These are phyloP conservation scores for Clarias laeviceps DNA, from an alignment of 2,797 vertebrate genomes.

Conservation along the genomic window DNA sequence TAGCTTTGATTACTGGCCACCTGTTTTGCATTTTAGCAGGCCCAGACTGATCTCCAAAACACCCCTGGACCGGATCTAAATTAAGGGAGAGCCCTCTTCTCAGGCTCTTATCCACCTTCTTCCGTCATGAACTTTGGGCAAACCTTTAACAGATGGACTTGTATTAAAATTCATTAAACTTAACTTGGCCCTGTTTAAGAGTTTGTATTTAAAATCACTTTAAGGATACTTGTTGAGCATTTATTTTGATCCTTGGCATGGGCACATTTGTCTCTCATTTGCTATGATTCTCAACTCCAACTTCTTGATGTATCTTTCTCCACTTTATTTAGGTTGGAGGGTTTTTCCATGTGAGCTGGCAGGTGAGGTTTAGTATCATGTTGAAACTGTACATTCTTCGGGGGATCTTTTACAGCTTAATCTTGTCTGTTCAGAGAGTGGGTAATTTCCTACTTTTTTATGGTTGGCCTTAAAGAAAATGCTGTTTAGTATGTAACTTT, in stretches of 20 bases:
- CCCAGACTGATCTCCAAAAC: constrained; percentile 51
- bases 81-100: constrained; percentile 49
- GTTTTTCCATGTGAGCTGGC: constrained; percentile 24
- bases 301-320: neutral
- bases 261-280: constrained; percentile 27
- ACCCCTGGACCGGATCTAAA: constrained; percentile 51
- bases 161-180: constrained; percentile 19
- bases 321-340: constrained; percentile 1
- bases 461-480: constrained; percentile 8
- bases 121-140: constrained; percentile 56
- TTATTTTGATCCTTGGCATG: neutral
- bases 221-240: constrained; percentile 18
- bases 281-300: constrained; percentile 13
- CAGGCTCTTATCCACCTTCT: constrained; percentile 51
- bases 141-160: constrained; percentile 66
- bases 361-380: constrained; percentile 23
- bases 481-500: neutral
- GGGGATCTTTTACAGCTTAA: constrained; percentile 2
- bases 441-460: neutral
- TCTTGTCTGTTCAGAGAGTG: neutral
- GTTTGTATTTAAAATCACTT: neutral
- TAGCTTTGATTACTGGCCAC: constrained; percentile 63
- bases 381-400: constrained; percentile 28
- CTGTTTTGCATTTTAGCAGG: constrained; percentile 67
- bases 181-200: neutral